Conservation (phyloP, 2,888 invertebrate species). For the Tridacna gigas region DNA sequence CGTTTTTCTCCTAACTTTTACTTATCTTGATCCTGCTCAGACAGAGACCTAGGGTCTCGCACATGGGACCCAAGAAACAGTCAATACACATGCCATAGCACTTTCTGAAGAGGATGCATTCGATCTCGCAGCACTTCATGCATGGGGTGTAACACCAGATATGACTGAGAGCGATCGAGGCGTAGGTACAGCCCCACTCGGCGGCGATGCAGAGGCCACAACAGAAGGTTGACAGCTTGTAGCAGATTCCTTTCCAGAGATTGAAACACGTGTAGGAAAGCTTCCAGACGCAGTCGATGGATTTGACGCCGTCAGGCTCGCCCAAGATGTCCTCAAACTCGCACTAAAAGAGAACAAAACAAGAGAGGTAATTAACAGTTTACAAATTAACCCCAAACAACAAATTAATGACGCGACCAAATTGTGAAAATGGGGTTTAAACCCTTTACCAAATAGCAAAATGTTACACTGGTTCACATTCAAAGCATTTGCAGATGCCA, state of each 20-base stretch:
- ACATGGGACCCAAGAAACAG: slow-evolving; percentile 87
- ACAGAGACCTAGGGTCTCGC: slow-evolving; percentile 85
- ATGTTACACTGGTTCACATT: too few relatives aligned
- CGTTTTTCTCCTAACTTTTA: neutral
- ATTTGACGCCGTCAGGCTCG: slow-evolving; percentile 76
- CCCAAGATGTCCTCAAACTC: slow-evolving; percentile 76
- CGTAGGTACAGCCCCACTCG: slow-evolving; percentile 85
- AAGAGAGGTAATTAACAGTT: neutral
- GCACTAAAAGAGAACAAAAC: slow-evolving; percentile 53
- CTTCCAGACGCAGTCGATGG: slow-evolving; percentile 90
- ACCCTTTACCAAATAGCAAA: too few relatives aligned
- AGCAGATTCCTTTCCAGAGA: slow-evolving; percentile 89
- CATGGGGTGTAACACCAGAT: slow-evolving; percentile 91
- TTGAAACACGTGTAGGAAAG: slow-evolving; percentile 81
- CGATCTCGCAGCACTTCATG: slow-evolving; percentile 89
- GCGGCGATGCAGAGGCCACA: slow-evolving; percentile 83
- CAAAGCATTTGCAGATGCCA: too few relatives aligned
- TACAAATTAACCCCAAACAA: too few relatives aligned
- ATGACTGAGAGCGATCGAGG: slow-evolving; percentile 87
- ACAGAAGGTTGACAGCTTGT: slow-evolving; percentile 89
- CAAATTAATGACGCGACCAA: too few relatives aligned
- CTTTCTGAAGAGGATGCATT: slow-evolving; percentile 79
- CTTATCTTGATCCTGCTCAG: slow-evolving; percentile 72
- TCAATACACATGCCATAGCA: slow-evolving; percentile 87
- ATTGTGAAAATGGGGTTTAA: too few relatives aligned